Percentiles rank a stretch among this genome's conserved stretches.
These are phyloP conservation scores for Protomyctophum bolini DNA, from an alignment of 2,113 vertebrate species.

Conservation along the genomic window DNA sequence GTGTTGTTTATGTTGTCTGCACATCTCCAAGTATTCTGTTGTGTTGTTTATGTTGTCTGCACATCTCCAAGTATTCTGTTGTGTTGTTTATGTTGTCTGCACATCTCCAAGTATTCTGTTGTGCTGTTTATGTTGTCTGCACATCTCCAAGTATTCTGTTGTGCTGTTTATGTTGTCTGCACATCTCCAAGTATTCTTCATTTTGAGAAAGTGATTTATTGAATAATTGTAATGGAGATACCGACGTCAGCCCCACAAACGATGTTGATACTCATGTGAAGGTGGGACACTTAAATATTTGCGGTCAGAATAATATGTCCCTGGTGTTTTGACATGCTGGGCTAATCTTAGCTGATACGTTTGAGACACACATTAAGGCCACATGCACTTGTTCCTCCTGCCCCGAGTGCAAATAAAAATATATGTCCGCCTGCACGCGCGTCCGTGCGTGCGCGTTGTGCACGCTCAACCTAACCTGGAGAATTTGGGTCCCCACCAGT, in stretches of 20 bases:
- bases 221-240: conserved; percentile 25
- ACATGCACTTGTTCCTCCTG: not conserved
- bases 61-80: conserved; percentile 49
- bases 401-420: conserved; percentile 17
- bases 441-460: not conserved
- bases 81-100: conserved; percentile 49
- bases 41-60: conserved; percentile 49
- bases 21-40: conserved; percentile 49
- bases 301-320: conserved; percentile 11
- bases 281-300: conserved; percentile 29
- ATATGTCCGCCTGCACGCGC: not conserved
- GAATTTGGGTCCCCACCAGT: too few relatives aligned
- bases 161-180: conserved; percentile 52
- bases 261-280: conserved; percentile 37
- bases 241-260: conserved; percentile 26
- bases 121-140: conserved; percentile 49
- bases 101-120: conserved; percentile 49
- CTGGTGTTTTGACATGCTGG: conserved; percentile 14
- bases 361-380: conserved; percentile 8
- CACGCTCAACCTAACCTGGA: too few relatives aligned
- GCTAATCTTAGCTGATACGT: not conserved
- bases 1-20: conserved; percentile 49
- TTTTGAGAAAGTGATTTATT: conserved; percentile 31
- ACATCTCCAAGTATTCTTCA: conserved; percentile 48
- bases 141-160: conserved; percentile 47